Evolutionary conservation across 1,140 invertebrate genomes (phyloP), one percentile per base, ranked within the genome.

Genomic region (Hyphantria cunea): DNA sequence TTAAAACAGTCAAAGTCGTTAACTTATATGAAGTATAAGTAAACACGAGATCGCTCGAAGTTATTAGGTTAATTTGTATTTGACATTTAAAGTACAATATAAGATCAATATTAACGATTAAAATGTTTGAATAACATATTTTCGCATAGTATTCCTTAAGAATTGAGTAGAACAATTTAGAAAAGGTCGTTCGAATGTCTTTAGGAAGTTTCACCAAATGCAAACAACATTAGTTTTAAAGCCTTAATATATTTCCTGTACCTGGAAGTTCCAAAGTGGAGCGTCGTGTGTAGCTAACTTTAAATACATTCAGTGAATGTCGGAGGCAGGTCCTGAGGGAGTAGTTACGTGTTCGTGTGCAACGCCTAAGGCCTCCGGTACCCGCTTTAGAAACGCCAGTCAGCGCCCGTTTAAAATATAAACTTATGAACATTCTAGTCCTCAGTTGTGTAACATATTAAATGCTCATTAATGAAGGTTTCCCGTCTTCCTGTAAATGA

Each of bases 251-350:
- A 34, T 63, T 63, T 52, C 33, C 34, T 37, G n/a, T 39, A 41
- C 42, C 42, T 54, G 9, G 25, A 50, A 66, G 50, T 61, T 55
- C 33, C 17, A 25, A 61, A 67, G 17, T 25, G 55, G 42, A 50
- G 45, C 17, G 54, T 58, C 55, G 52, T 39, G 58, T 42, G 53
- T 58, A 60, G 60, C 48, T 32, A 68, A 63, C 55, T 62, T 72
- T 63, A 70, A 64, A 73, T 64, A 61, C 69, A 69, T 73, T 69
- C 70, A 44, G 56, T 51, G 61, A 64, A 69, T 58, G 70, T 66
- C 58, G 58, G 34, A 62, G 67, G 53, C 55, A 12, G 48, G 31
- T 62, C 62, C 52, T 51, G 51, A 33, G 58, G 67, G 62, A 64
- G 66, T 48, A 60, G 62, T 65, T 65, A 69, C 62, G 62, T 69